These are phyloP conservation scores for Ernsta delagoae DNA, from an alignment of 2,888 invertebrate species.

Conservation along the genomic window DNA sequence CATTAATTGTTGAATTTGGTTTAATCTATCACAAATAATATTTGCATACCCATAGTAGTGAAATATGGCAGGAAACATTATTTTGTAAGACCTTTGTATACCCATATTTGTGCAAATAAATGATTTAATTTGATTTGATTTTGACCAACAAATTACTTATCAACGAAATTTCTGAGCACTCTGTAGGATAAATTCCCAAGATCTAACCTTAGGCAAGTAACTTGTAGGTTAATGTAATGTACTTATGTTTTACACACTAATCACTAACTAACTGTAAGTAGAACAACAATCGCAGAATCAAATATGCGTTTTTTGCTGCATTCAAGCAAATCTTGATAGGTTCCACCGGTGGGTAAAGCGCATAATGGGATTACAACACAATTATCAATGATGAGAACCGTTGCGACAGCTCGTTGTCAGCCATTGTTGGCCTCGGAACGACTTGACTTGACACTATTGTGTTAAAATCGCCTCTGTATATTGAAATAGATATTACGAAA, in stretches of 20 bases:
- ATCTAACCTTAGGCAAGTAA: no score
- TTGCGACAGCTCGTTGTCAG: conserved; percentile 51
- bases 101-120: no score
- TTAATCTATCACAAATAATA: no score
- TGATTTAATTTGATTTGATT: no score
- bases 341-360: conserved; percentile 64
- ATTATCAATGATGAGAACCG: conserved; percentile 73
- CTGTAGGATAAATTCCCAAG: conserved; percentile 2
- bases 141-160: no score
- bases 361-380: conserved; percentile 75
- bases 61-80: no score
- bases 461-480: conserved; percentile 28
- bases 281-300: conserved; percentile 19
- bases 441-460: conserved; percentile 33
- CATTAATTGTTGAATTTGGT: no score
- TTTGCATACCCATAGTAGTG: no score
- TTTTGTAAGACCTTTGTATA: no score
- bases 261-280: conserved; percentile 1
- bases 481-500: conserved; percentile 27
- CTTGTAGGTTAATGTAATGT: not conserved
- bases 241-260: no score
- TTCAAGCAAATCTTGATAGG: conserved; percentile 61
- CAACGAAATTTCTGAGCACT: no score
- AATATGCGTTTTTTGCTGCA: conserved; percentile 20
- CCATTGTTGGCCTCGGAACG: conserved; percentile 41